Evolutionary conservation across 2,797 vertebrate species (phyloP), one percentile per base, ranked within the genome.

Genomic region (Characodon lateralis): DNA sequence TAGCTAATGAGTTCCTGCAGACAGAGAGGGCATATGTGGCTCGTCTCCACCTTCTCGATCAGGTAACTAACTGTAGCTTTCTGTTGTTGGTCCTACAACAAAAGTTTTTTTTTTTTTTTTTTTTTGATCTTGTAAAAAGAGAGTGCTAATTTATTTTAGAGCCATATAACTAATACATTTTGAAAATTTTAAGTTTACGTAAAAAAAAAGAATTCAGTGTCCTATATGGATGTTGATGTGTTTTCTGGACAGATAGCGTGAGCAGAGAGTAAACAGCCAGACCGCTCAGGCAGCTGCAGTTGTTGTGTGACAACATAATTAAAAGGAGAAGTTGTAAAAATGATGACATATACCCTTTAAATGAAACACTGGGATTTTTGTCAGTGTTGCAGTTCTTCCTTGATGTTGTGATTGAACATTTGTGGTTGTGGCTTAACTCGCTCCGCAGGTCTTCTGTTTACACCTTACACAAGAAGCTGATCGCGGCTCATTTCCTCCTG

Each of bases 1-100:
- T 97, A 0, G 96, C 96, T 24, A 86, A 76, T 18, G 97, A 98
- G 84, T 95, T 98, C 24, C 93, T 98, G 91, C 96, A 97, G 86
- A 98, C 97, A 0, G 97, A 98, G 92, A 93, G 93, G 84, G 91
- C 97, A 5, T 98, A 98, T 0, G 97, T 98, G 63, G 91, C 86
- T 22, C 96, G 97, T 4, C 96, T 98, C 48, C 89, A 97, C 84
- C 94, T 98, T 78, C 93, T 98, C 0, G 95, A 97, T 90, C 96
- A 97, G 97, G 97, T 96, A 43, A 87, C 91, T 96, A 43, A 87
- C 91, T 90, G 31, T 13, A 26, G 3, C 50, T 1, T 35, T 63
- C 2, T 28, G 5, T 5, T 13, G 50, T 18, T 5, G 2, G 13
- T 3, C 53, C 22, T 8, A 55, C 53, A 22, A 55, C 20, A 55